Evolutionary conservation across 1,140 invertebrate genomes (phyloP).

Genomic region (Drosophila willistoni): DNA sequence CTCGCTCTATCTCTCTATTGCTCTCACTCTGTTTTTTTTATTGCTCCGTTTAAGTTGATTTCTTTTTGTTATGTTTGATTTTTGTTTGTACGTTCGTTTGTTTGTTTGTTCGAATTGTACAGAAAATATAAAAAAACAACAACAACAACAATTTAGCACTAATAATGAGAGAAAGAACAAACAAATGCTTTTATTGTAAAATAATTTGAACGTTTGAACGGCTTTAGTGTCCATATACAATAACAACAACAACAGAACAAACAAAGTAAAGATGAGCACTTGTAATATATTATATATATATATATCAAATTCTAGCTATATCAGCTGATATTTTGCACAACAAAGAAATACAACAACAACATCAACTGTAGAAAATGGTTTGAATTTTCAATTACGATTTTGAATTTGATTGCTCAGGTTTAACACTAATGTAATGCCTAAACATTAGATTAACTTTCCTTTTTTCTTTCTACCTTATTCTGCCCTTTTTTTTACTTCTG

Average conservation of each 20-base stretch:
- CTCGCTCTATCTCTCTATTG: constrained; percentile 38
- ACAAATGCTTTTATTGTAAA: constrained; percentile 69
- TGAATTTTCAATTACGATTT: constrained; percentile 53
- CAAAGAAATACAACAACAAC: constrained; percentile 18
- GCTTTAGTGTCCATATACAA: constrained; percentile 65
- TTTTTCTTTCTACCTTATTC: constrained; percentile 29
- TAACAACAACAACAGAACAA: constrained; percentile 35
- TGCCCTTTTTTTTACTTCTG: neutral
- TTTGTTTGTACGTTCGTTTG: constrained; percentile 48
- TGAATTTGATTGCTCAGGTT: constrained; percentile 74
- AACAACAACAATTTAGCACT: constrained; percentile 63
- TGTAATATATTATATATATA: constrained; percentile 44
- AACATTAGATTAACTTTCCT: constrained; percentile 63
- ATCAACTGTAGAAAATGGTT: constrained; percentile 68
- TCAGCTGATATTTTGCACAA: constrained; percentile 69
- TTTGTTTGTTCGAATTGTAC: constrained; percentile 61
- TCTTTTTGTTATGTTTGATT: constrained; percentile 45
- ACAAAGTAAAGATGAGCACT: constrained; percentile 77
- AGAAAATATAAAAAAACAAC: constrained; percentile 38
- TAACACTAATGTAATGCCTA: constrained; percentile 76
- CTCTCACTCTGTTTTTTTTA: constrained; percentile 2
- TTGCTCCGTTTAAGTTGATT: constrained; percentile 43
- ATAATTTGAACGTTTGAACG: constrained; percentile 70
- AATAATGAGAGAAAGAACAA: constrained; percentile 53
- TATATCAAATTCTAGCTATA: constrained; percentile 33